phyloP scores from a whole-genome alignment of 2,797 vertebrate species.

The Cynodonichthys magdalenae region DNA sequence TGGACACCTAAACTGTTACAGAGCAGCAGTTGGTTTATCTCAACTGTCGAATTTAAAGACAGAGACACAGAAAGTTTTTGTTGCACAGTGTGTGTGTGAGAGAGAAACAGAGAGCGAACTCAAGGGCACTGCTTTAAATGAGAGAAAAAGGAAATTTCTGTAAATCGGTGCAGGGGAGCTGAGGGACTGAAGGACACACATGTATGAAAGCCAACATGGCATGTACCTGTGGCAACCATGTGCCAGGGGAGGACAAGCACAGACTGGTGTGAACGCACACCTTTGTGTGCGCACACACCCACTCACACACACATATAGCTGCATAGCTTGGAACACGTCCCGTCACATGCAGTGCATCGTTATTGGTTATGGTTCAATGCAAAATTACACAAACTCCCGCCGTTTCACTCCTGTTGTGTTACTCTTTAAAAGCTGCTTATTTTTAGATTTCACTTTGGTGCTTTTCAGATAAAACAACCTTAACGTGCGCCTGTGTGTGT shows the following conservation, averaged over 20 bases:
- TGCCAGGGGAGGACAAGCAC: conserved; percentile 47
- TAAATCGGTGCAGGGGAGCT: conserved; percentile 9
- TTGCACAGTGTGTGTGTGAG: neutral
- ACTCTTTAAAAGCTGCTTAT: conserved; percentile 54
- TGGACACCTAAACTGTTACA: conserved; percentile 27
- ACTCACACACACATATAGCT: conserved; percentile 14
- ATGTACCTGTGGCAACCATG: conserved; percentile 54
- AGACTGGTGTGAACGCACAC: conserved; percentile 33
- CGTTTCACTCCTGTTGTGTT: conserved; percentile 22
- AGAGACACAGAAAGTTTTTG: conserved; percentile 14
- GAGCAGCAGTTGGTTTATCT: conserved; percentile 38
- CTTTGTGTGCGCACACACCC: neutral
- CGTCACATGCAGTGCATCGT: conserved; percentile 5
- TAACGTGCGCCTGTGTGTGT: conserved; percentile 13
- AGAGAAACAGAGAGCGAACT: conserved; percentile 8
- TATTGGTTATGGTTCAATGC: conserved; percentile 25
- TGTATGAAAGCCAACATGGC: conserved; percentile 24
- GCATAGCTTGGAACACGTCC: neutral
- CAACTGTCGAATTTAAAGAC: neutral
- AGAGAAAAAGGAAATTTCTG: conserved; percentile 65
- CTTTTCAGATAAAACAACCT: conserved; percentile 49
- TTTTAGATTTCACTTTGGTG: conserved; percentile 49
- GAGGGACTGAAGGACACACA: conserved; percentile 6
- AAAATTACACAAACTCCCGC: conserved; percentile 7
- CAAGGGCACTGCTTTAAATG: conserved; percentile 49